Evolutionary conservation across 1,140 invertebrate species (phyloP), one percentile per base, ranked within the genome.

Genomic region (Anadara kagoshimensis): DNA sequence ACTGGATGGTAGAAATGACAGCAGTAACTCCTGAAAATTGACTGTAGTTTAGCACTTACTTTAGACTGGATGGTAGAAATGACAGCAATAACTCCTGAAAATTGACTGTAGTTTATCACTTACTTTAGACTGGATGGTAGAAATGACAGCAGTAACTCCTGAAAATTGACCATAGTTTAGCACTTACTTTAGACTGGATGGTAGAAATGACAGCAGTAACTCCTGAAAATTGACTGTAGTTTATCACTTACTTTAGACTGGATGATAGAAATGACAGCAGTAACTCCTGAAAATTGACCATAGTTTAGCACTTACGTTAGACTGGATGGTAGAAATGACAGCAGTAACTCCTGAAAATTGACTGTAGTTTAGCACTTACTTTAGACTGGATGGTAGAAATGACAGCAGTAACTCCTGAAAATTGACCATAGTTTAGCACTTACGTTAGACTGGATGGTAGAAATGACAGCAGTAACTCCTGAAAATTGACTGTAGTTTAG

Each of bases 261-360:
- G 81, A 73, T 26, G 88, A 87, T 24, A 89, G 75, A 67, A 87
- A 88, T 57, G 86, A 84, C 56, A 81, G 75, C n/a, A 89, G 57
- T 22, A 89, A 56, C 57, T 86, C 83, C 67, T 82, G 73, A 61
- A 87, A 85, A 69, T 88, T 84, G 10, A 88, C 75, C 74, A 75
- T 82, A 45, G 86, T 84, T 69, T 87, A n/a, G n/a, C 29, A 36
- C 29, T 36, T 36, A 36, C 29, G 2, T 36, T 2, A 3, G 29
- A 7, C 29, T 36, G 29, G n/a, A 36, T 36, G 29, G 29, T 36
- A 2, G 7, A 36, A 36, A 36, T 36, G 29, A 54, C 29, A 36
- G 29, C 29, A 36, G 29, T 36, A 3, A 36, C 2, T 36, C 29
- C 2, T 7, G n/a, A n/a, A n/a, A n/a, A n/a, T n/a, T n/a, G n/a